Evolutionary conservation across 1,140 invertebrate species (phyloP), one percentile per base, ranked within the genome.

Genomic region (Drosophila virilis): DNA sequence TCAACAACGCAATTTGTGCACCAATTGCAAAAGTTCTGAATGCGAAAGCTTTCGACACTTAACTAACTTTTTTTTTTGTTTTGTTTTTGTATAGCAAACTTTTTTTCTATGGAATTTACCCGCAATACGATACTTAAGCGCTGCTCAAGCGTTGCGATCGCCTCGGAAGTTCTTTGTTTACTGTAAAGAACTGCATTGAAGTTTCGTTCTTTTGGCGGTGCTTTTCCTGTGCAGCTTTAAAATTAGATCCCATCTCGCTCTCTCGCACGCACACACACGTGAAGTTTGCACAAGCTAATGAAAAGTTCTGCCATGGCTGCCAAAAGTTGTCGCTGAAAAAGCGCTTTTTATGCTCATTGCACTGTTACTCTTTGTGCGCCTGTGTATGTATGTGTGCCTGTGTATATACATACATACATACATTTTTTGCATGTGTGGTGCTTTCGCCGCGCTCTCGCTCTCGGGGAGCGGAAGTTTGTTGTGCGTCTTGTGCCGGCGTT

Each of bases 141-240:
- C 68, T 22, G 37, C 32, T 45, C 52, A 28, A 78, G 59, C 80
- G 79, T 57, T 79, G 83, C 75, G 89, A 91, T 91, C 88, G 55
- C 71, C 46, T 81, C 59, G 46, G 57, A 57, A 69, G 88, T 89
- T 91, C 88, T 91, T 91, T 91, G 89, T 91, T 91, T 91, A 89
- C 72, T 80, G 85, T 57, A 66, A 66, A 64, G 66, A 85, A 78
- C 61, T 79, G 74, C 82, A 90, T 70, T 68, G 65, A 89, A 83
- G 82, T 86, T 85, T 58, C 35, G 50, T 85, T 81, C 77, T 83
- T 81, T 79, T 68, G 51, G 46, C 45, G 15, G 32, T 48, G 76
- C 76, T 72, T 83, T 85, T 79, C 52, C 79, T 72, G 60, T 51
- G 59, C 50, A 85, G 84, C 84, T 89, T 83, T 89, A 57, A 72